Evolutionary conservation across 37 sponge, comb jelly and placozoan genomes (phyloP).

Genomic region (Beroe ovata): DNA sequence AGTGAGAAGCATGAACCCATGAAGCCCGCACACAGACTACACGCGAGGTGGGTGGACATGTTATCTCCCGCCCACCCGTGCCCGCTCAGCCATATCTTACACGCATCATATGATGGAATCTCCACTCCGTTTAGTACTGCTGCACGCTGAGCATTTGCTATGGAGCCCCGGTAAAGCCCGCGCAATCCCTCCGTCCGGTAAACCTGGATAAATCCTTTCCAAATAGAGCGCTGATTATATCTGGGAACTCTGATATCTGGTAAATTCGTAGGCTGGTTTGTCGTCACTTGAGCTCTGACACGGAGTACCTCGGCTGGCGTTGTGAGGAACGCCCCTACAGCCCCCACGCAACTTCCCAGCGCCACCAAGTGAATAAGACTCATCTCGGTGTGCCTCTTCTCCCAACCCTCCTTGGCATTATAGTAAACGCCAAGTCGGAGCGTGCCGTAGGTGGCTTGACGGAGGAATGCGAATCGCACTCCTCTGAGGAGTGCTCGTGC

Average conservation of each 20-base stretch:
- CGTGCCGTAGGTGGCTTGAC: neutral
- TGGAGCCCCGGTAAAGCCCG: slow-evolving; percentile 90
- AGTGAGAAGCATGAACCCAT: neutral
- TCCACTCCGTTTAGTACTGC: slow-evolving; percentile 86
- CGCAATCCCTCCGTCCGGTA: slow-evolving; percentile 81
- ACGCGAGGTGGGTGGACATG: neutral
- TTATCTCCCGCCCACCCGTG: neutral
- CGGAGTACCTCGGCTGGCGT: neutral
- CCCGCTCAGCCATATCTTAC: slow-evolving; percentile 66
- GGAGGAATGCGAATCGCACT: neutral
- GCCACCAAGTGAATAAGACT: neutral
- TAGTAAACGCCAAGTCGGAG: neutral
- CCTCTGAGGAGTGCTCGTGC: neutral
- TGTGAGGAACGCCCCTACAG: neutral
- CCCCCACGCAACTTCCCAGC: neutral
- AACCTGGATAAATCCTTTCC: slow-evolving; percentile 70
- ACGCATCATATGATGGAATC: slow-evolving; percentile 84
- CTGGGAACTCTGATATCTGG: neutral
- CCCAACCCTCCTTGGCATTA: neutral
- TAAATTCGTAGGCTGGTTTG: neutral
- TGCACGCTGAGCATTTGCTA: slow-evolving; percentile 84
- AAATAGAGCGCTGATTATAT: neutral
- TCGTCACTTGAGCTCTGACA: neutral
- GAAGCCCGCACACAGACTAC: neutral
- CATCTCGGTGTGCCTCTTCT: neutral